Conservation (phyloP, 2,888 invertebrate genomes). For the Amblyteles armatorius region DNA sequence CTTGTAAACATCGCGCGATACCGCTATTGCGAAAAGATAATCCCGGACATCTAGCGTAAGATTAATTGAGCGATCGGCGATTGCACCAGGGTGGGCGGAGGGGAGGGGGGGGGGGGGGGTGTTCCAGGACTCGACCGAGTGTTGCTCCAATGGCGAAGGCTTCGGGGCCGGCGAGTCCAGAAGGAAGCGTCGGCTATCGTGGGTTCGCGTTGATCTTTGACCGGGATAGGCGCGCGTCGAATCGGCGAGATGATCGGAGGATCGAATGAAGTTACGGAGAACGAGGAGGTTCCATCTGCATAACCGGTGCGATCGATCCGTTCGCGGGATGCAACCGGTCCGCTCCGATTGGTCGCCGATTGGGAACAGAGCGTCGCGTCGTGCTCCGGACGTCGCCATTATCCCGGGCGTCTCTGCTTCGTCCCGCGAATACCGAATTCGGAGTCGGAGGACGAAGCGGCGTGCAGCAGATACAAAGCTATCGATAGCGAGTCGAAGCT, state of each 20-base stretch:
- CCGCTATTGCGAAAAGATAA: slow-evolving; percentile 33
- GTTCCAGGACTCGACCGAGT: neutral
- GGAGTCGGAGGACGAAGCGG: neutral
- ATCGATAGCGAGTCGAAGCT: neutral
- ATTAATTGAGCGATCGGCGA: slow-evolving; percentile 39
- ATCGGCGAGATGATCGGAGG: neutral
- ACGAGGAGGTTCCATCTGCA: neutral
- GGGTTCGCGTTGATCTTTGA: neutral
- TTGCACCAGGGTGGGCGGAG: neutral
- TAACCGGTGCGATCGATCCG: slow-evolving; percentile 6
- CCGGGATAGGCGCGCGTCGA: neutral
- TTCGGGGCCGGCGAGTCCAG: neutral
- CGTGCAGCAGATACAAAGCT: neutral
- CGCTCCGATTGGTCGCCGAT: no score
- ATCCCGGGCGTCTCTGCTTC: neutral
- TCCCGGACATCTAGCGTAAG: slow-evolving; percentile 59
- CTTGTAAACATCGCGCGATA: slow-evolving; percentile 29
- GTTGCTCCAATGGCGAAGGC: neutral
- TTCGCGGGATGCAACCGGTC: slow-evolving; percentile 1
- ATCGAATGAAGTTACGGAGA: neutral
- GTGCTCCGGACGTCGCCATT: neutral
- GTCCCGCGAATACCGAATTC: neutral
- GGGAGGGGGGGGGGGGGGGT: no score
- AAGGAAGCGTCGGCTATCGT: neutral
- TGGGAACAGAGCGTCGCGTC: neutral